These are phyloP conservation scores for Mastacembelus armatus DNA, from an alignment of 2,797 vertebrate genomes.

Conservation along the genomic window DNA sequence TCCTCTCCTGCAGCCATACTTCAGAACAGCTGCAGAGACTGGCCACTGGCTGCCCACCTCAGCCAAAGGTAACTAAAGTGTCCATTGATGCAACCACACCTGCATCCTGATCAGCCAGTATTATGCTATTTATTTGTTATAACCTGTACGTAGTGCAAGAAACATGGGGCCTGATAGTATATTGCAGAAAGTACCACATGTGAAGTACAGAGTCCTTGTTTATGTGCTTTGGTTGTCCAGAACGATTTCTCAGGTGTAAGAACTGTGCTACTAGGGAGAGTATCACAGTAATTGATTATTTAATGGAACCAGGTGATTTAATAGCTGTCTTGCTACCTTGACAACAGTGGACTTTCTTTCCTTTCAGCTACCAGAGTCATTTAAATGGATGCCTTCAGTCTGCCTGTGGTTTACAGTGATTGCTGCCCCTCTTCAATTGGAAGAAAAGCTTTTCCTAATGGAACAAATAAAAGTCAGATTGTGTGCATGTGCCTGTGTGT, in stretches of 20 bases:
- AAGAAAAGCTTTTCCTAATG: conserved; percentile 68
- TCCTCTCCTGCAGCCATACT: conserved; percentile 94
- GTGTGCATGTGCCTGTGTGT: conserved; percentile 11
- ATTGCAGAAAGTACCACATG: conserved; percentile 23
- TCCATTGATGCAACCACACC: conserved; percentile 14
- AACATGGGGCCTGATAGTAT: conserved; percentile 17
- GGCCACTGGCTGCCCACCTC: conserved; percentile 90
- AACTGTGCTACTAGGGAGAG: conserved; percentile 85
- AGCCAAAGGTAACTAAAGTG: conserved; percentile 90
- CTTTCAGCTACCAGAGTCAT: conserved; percentile 86
- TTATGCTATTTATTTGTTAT: neutral
- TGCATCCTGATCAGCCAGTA: conserved; percentile 6
- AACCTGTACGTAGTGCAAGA: conserved; percentile 19
- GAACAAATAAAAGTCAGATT: conserved; percentile 58
- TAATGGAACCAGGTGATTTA: conserved; percentile 96
- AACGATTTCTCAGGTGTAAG: conserved; percentile 87
- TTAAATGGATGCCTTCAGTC: conserved; percentile 88
- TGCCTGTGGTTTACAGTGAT: conserved; percentile 76
- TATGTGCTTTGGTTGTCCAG: conserved; percentile 81
- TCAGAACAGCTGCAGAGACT: conserved; percentile 96
- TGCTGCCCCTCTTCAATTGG: conserved; percentile 48
- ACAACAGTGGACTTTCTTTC: conserved; percentile 90
- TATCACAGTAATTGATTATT: conserved; percentile 95
- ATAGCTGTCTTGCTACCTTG: conserved; percentile 86
- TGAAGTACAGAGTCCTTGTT: conserved; percentile 23